Base-by-base conservation (phyloP, 2,113 vertebrate genomes). In the Barnardius zonarius region DNA sequence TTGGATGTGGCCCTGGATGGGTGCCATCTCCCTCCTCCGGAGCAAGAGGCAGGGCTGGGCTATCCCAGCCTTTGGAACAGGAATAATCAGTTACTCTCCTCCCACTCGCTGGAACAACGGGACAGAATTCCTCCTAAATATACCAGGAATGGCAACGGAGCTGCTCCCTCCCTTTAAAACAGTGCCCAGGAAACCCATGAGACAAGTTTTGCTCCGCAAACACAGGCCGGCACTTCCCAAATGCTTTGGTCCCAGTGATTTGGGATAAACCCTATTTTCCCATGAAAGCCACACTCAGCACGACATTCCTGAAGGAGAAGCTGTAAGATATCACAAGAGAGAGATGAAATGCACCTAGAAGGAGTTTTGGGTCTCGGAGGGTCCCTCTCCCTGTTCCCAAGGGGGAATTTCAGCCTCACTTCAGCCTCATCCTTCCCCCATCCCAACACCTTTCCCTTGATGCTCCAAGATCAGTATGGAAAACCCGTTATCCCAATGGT, bases 401-500 rank as follows among this genome's bases (percentile, higher is more conserved):
- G 10, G 5, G 43, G 66, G 19, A 46, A 62, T 62, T 68, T 22
- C 28, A 25, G 11, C 6, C n/a, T 41, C 41, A 8, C 7, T 69
- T 14, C 0, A 1, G 20, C 7, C 11, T 0, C 6, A 3, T 7
- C 20, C 17, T 22, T n/a, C 6, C 27, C 3, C 4, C 62, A 37
- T 43, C 41, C 76, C 2, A 1, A 51, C 59, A 7, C 27, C 19
- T 9, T 22, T 44, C 51, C 41, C 22, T 20, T 2, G 7, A 27
- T 18, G 48, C 17, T 48, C 30, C 30, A 22, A 11, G 35, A 27
- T 49, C 37, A 9, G 0, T 11, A 62, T 0, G 17, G 62, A 54
- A 62, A 54, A 22, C 7, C 5, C 3, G 17, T 3, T 1, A 7
- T 64, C 64, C 64, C 3, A 1, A 4, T 0, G 2, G 55, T 5